phyloP scores from a whole-genome alignment of 2,888 invertebrate species.

The Busseola fusca region DNA sequence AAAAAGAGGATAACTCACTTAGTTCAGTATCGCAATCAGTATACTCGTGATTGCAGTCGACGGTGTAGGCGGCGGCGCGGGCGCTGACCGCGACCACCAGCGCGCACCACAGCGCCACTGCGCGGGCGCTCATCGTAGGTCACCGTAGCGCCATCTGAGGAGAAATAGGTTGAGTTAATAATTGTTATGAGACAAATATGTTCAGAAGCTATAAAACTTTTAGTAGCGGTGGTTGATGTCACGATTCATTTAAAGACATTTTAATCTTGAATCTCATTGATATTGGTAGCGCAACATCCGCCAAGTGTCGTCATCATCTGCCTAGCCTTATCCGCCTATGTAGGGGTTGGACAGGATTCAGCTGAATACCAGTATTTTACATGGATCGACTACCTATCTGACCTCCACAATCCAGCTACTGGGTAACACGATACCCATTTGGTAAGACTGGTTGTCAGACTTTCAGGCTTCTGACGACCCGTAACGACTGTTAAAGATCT shows the following conservation, averaged over 20 bases:
- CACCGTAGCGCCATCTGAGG: conserved; percentile 71
- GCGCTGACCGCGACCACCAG: conserved; percentile 68
- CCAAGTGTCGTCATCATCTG: too few species aligned
- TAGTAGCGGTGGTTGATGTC: background rate
- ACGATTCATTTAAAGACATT: background rate
- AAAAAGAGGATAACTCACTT: conserved; percentile 71
- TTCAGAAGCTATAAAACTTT: too few species aligned
- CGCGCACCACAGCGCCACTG: conserved; percentile 78
- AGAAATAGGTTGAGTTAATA: conserved; percentile 3
- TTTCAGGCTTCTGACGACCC: too few species aligned
- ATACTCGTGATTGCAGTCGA: conserved; percentile 87
- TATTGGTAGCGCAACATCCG: background rate
- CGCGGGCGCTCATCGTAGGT: conserved; percentile 73
- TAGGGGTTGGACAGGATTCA: too few species aligned
- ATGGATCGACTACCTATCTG: too few species aligned
- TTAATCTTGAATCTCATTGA: background rate
- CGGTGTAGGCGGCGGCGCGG: conserved; percentile 78
- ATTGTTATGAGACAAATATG: background rate
- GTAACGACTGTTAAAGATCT: too few species aligned
- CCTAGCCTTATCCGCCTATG: too few species aligned
- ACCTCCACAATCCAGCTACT: too few species aligned
- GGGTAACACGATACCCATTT: too few species aligned
- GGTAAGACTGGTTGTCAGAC: too few species aligned
- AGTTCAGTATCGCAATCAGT: conserved; percentile 85
- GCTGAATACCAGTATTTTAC: too few species aligned